Percentiles rank a stretch among this genome's conserved stretches.
phyloP scores from a whole-genome alignment of 2,888 invertebrate genomes.

The Epinotia bilunana region DNA sequence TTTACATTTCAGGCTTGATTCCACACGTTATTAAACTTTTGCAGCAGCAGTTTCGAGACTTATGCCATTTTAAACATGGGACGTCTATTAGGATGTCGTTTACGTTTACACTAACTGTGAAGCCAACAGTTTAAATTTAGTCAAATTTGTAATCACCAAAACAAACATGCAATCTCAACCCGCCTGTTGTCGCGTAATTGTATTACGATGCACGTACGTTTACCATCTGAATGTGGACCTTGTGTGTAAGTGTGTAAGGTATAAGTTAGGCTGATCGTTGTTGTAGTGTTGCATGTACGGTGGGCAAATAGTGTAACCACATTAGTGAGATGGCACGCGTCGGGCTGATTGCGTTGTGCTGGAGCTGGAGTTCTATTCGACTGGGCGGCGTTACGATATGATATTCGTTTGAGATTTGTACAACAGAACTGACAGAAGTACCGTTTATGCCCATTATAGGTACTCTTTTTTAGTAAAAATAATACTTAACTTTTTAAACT shows the following conservation, averaged over 20 bases:
- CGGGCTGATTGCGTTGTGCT: constrained; percentile 30
- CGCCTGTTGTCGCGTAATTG: constrained; percentile 24
- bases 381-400: not conserved
- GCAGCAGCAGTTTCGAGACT: not conserved
- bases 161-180: constrained; percentile 35
- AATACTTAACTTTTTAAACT: no score
- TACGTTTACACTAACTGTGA: constrained; percentile 16
- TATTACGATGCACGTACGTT: constrained; percentile 19
- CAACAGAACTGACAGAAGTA: no score
- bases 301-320: constrained; percentile 31
- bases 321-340: constrained; percentile 34
- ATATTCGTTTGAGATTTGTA: not conserved
- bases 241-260: constrained; percentile 5
- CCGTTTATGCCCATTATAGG: no score
- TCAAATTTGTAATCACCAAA: constrained; percentile 34
- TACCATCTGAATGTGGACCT: not conserved
- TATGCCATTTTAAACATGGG: not conserved
- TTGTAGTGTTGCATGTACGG: constrained; percentile 20
- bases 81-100: not conserved
- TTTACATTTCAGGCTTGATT: not conserved
- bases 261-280: not conserved
- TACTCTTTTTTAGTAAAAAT: no score
- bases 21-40: no score
- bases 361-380: not conserved
- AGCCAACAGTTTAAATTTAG: constrained; percentile 28